A percentile compares a stretch with the other conserved stretches of the same genome.
phyloP scores from a whole-genome alignment of 2,113 vertebrate species.

The Thermophis baileyi region DNA sequence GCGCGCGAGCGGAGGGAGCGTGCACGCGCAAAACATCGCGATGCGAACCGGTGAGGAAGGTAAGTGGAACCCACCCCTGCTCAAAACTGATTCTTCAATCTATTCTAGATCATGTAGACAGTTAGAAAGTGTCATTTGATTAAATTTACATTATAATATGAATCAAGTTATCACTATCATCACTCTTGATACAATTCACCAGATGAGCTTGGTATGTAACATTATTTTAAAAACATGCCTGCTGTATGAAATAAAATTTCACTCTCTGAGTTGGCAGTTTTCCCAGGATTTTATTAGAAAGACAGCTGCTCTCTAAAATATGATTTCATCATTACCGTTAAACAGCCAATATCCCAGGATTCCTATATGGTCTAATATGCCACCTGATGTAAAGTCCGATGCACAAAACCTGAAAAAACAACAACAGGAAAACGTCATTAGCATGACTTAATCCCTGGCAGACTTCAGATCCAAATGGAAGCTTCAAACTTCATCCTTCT shows the following conservation, averaged over 20 bases:
- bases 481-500: conserved; percentile 18
- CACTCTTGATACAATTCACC: neutral
- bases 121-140: neutral
- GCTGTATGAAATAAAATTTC: neutral
- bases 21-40: no score
- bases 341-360: conserved; percentile 39
- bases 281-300: conserved; percentile 22
- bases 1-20: no score
- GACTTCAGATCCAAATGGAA: conserved; percentile 31
- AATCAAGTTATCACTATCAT: neutral
- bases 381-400: conserved; percentile 25
- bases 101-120: neutral
- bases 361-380: neutral
- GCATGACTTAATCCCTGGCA: conserved; percentile 32
- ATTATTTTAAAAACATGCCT: neutral
- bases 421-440: conserved; percentile 31
- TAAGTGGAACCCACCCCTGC: no score
- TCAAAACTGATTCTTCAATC: neutral
- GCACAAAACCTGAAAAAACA: conserved; percentile 41
- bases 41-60: no score
- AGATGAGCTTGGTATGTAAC: neutral
- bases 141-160: neutral
- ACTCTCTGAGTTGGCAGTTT: neutral
- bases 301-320: conserved; percentile 12
- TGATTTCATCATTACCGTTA: conserved; percentile 23